Percentiles rank a stretch among this genome's conserved stretches.
Evolutionary conservation across 1,140 invertebrate species (phyloP).

Genomic region (Trissolcus basalis): DNA sequence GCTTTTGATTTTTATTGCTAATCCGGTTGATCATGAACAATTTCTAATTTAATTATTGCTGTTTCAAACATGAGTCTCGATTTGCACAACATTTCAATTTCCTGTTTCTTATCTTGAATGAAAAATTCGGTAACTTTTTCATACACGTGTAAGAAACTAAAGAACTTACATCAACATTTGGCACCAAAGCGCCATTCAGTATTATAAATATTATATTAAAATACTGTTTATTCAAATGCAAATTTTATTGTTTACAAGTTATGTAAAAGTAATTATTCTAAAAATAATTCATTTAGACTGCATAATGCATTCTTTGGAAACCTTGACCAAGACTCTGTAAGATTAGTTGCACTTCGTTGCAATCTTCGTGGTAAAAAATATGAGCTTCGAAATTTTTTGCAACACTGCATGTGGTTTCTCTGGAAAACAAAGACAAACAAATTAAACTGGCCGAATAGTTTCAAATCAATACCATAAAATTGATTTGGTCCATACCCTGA

Average conservation of each 20-base stretch:
- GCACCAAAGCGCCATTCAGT: no score
- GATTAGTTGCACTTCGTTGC: conserved; percentile 75
- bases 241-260: conserved; percentile 21
- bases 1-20: no score
- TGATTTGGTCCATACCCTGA: conserved; percentile 73
- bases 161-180: no score
- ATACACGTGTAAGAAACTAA: no score
- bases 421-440: conserved; percentile 66
- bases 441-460: conserved; percentile 1
- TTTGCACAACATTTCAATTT: no score
- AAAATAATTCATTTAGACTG: conserved; percentile 62
- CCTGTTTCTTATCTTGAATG: no score
- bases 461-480: neutral
- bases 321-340: conserved; percentile 73
- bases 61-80: no score
- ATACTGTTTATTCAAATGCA: conserved; percentile 1
- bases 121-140: no score
- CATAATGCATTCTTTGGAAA: conserved; percentile 73
- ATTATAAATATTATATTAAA: no score
- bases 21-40: no score
- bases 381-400: conserved; percentile 78
- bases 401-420: conserved; percentile 78
- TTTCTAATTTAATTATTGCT: no score
- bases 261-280: conserved; percentile 9
- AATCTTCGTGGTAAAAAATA: conserved; percentile 76